phyloP scores from a whole-genome alignment of 2,797 vertebrate genomes.

The Podarcis siculus region DNA sequence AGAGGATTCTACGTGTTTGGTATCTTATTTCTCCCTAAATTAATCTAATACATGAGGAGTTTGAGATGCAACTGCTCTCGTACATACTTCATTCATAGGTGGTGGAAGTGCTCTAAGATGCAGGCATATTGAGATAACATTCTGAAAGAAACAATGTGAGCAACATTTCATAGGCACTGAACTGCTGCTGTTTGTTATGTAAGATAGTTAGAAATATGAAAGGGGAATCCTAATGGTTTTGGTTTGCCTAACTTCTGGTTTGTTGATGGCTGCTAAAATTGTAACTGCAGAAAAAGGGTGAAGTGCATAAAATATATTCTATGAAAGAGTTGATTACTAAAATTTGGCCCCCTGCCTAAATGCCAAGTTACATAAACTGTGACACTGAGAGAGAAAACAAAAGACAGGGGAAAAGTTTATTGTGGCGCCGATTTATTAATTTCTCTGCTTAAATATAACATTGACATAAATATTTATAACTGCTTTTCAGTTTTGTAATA shows the following conservation, averaged over 20 bases:
- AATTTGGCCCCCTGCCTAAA: neutral
- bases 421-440: conserved; percentile 13
- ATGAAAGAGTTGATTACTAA: neutral
- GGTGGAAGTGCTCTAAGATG: neutral
- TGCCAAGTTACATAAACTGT: neutral
- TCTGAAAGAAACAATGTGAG: neutral
- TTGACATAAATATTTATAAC: conserved; percentile 17
- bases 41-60: neutral
- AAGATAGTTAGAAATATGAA: neutral
- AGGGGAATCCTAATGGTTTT: neutral
- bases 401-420: conserved; percentile 1
- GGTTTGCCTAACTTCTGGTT: neutral
- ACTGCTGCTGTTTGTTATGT: neutral
- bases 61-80: neutral
- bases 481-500: conserved; percentile 16
- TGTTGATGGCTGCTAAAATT: neutral
- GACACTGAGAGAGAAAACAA: neutral
- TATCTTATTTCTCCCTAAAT: neutral
- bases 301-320: neutral
- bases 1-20: neutral
- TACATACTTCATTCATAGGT: neutral
- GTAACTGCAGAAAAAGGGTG: neutral
- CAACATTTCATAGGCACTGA: neutral
- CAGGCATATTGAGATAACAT: neutral
- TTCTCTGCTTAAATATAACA: conserved; percentile 27